Base-by-base conservation (phyloP, 2,888 invertebrate species). In the Cerastis leucographa region DNA sequence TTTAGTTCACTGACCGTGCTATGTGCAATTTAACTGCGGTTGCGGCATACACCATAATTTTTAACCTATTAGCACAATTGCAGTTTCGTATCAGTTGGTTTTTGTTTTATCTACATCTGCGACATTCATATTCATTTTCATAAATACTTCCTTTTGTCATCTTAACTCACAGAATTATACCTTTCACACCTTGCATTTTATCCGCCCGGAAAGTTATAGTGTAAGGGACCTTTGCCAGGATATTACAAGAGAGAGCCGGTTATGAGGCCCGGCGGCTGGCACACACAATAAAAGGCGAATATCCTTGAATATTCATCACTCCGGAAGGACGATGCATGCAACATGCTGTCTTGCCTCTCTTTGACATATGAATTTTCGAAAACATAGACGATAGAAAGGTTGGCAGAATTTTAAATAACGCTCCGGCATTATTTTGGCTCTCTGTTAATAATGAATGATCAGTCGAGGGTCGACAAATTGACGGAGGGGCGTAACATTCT, bases 1-100 rank as follows among this genome's bases (percentile, higher is more conserved):
- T 94, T 93, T 92, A 92, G 94, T 93, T 92, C 93, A 93, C 88
- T 93, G 92, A 90, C 92, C 93, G 90, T 91, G 92, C 91, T 90
- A 83, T 92, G 85, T 93, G 90, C 91, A 93, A 94, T 94, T 94
- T 93, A 86, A 90, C 85, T 90, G 83, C 79, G 81, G 81, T 85
- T 87, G 90, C 88, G 86, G 87, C 82, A 83, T 70, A 86, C 86
- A 81, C 85, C 84, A 88, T 89, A 84, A 88, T 90, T 90, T 84
- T 84, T 72, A 79, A 84, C 86, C 80, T 86, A 88, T 86, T 81
- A 84, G 71, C 65, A 65, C 69, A 80, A 82, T 81, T 82, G 69
- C 74, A 71, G 77, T 80, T 51, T 71, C 70, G 67, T 74, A 78
- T 70, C 71, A 56, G 65, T 73, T 35, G 1, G 35, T 35, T 35